phyloP scores from a whole-genome alignment of 1,140 invertebrate genomes.

The Drosophila asahinai region DNA sequence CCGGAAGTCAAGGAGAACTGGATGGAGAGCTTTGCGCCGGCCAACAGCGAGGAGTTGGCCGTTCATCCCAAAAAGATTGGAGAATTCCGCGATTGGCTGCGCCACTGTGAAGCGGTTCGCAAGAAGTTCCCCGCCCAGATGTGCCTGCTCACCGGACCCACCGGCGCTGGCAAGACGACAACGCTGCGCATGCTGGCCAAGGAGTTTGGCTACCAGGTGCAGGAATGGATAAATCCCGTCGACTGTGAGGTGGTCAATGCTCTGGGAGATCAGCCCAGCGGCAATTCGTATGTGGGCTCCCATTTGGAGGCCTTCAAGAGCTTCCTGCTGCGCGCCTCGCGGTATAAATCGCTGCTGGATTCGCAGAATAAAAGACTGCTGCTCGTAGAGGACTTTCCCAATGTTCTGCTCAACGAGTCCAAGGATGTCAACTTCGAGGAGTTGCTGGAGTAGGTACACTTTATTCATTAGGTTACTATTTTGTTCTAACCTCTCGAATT shows the following conservation, averaged over 20 bases:
- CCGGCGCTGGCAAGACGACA: constrained; percentile 90
- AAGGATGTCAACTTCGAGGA: constrained; percentile 87
- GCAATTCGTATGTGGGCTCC: constrained; percentile 85
- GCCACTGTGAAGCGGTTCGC: constrained; percentile 71
- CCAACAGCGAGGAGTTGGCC: constrained; percentile 86
- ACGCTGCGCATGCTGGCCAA: constrained; percentile 87
- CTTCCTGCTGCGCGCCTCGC: constrained; percentile 89
- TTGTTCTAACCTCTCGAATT: not conserved
- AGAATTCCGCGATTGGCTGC: constrained; percentile 87
- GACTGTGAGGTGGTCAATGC: constrained; percentile 85
- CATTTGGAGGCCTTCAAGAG: constrained; percentile 89
- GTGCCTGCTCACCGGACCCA: constrained; percentile 89
- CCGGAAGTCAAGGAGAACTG: constrained; percentile 81
- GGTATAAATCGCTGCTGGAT: constrained; percentile 88
- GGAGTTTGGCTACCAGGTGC: constrained; percentile 87
- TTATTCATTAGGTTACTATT: too few species aligned
- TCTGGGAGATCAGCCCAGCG: constrained; percentile 61
- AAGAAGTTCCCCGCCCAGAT: constrained; percentile 86
- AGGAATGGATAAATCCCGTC: constrained; percentile 91
- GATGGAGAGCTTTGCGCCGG: constrained; percentile 87
- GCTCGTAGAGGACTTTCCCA: constrained; percentile 92
- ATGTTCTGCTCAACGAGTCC: constrained; percentile 87
- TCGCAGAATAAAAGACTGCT: constrained; percentile 86
- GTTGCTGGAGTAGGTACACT: constrained; percentile 88
- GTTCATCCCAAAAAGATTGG: constrained; percentile 88